Evolutionary conservation across 1,140 invertebrate species (phyloP), one percentile per base, ranked within the genome.

Genomic region (Aethina tumida): DNA sequence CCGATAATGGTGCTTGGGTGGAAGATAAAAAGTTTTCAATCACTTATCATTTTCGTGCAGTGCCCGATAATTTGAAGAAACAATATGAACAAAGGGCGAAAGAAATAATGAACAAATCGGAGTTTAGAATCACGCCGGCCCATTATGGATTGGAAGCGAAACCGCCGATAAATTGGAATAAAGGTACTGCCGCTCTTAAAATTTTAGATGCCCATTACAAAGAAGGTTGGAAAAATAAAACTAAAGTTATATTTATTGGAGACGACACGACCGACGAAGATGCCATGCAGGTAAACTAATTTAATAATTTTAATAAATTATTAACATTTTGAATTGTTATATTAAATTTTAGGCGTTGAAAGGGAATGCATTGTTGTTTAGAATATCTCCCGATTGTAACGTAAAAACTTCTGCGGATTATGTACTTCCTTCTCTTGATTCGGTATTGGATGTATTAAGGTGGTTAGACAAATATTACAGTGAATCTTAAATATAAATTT

Each of bases 181-280:
- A 49, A 26, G 47, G 47, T 6, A 49, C 28, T 26, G 38, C 46
- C 9, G 39, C 43, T 8, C 15, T 46, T 8, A 13, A 45, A 5
- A 15, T 49, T 17, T 18, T 49, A 5, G 33, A 45, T 27, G 27
- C 35, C 16, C 17, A 49, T 18, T 49, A 28, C 21, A 41, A 41
- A 19, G 30, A 36, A 9, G 32, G 40, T 14, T 49, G 47, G 47
- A 27, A 40, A 13, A 34, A 37, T 14, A 24, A 43, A 14, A 26
- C 36, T n/a, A 49, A 45, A 35, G 43, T 49, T 8, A 43, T 49
- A 35, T 49, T 49, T 43, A 35, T 33, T 26, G 47, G 47, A 18
- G 47, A 49, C 33, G 47, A 49, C 35, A 49, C 43, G 2, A 49
- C 47, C 7, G 47, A 49, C 31, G 47, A 49, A 33, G 47, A 49